Conservation (phyloP, 2,888 invertebrate genomes). For the Bimastos eiseni region DNA sequence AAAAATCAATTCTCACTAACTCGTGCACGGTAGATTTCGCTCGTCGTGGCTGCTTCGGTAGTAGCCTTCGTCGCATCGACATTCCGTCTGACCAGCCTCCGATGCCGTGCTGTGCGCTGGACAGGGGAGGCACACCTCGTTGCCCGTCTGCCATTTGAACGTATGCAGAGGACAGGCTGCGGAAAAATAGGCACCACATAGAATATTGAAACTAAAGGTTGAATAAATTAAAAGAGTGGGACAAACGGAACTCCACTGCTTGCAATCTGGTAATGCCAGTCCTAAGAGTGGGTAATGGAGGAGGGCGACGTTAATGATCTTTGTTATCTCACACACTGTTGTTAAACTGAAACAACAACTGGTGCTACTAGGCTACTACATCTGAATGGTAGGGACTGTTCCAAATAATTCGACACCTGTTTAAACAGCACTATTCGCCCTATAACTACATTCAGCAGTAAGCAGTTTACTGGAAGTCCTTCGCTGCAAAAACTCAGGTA, state of each 20-base stretch:
- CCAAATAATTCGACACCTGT: no score
- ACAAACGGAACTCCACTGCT: background rate
- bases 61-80: constrained; percentile 84
- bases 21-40: constrained; percentile 67
- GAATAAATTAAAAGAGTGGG: background rate
- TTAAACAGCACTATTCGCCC: no score
- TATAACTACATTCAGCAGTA: no score
- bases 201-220: background rate
- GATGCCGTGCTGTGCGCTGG: constrained; percentile 81
- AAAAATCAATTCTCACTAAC: constrained; percentile 32
- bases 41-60: constrained; percentile 74
- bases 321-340: no score
- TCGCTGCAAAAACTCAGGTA: no score
- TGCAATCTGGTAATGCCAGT: no score
- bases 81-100: constrained; percentile 77
- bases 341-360: no score
- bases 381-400: no score
- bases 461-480: no score
- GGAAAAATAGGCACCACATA: background rate
- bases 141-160: constrained; percentile 86
- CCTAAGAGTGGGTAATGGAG: no score
- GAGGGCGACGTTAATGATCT: no score
- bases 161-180: constrained; percentile 80
- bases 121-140: constrained; percentile 81
- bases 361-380: no score